phyloP scores from a whole-genome alignment of 2,113 vertebrate genomes.

The Brachyhypopomus gauderio region DNA sequence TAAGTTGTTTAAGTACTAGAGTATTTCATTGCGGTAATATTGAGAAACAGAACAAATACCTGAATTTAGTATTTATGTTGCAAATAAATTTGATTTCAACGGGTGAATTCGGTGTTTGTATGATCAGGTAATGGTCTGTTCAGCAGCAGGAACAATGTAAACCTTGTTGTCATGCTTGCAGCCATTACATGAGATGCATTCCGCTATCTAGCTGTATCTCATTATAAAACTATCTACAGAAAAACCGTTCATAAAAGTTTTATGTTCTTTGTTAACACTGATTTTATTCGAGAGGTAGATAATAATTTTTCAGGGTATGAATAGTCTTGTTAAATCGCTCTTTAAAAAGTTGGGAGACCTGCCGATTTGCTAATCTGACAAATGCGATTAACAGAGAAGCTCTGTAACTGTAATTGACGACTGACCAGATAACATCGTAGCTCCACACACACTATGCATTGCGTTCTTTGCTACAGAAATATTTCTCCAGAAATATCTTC shows the following conservation, averaged over 20 bases:
- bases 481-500: background rate
- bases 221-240: background rate
- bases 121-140: background rate
- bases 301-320: conserved; percentile 30
- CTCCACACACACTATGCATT: background rate
- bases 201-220: background rate
- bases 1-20: background rate
- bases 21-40: no score
- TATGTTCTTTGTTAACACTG: background rate
- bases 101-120: background rate
- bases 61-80: background rate
- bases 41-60: no score
- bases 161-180: background rate
- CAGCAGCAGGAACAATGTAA: background rate
- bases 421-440: conserved; percentile 36
- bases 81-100: background rate
- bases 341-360: conserved; percentile 70
- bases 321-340: conserved; percentile 53
- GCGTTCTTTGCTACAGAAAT: background rate
- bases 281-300: background rate
- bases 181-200: background rate
- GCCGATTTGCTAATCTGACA: conserved; percentile 66
- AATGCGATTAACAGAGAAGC: conserved; percentile 73
- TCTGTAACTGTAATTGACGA: conserved; percentile 63
- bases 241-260: background rate